Evolutionary conservation across 2,888 invertebrate genomes (phyloP).

Genomic region (Plemyria rubiginata): DNA sequence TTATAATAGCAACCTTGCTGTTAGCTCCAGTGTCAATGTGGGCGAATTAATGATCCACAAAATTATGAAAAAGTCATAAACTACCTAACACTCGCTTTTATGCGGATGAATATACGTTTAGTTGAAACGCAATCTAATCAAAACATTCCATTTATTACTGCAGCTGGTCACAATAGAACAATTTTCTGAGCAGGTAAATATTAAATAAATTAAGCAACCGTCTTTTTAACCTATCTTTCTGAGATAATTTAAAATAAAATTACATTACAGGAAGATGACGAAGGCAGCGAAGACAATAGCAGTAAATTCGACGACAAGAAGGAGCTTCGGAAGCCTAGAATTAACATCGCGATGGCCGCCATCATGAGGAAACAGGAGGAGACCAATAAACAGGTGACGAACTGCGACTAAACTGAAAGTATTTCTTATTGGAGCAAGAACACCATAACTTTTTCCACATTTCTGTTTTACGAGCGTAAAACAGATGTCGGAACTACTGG

Average conservation of each 20-base stretch:
- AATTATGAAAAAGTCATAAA: too few species aligned
- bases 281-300: constrained; percentile 53
- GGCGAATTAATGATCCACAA: too few species aligned
- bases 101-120: too few species aligned
- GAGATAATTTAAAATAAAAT: background rate
- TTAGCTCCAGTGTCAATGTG: too few species aligned
- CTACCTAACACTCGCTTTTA: too few species aligned
- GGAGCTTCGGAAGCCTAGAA: constrained; percentile 84
- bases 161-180: background rate
- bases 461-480: too few species aligned
- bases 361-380: constrained; percentile 90
- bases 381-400: constrained; percentile 86
- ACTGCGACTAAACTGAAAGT: too few species aligned
- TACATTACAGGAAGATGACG: constrained; percentile 49
- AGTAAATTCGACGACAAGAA: constrained; percentile 64
- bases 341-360: constrained; percentile 92
- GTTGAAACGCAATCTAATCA: background rate
- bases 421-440: too few species aligned
- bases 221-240: too few species aligned
- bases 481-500: too few species aligned
- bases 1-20: too few species aligned
- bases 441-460: too few species aligned
- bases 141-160: background rate
- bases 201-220: background rate
- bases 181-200: background rate